Percentiles rank a stretch among this genome's conserved stretches.
Evolutionary conservation across 2,888 invertebrate species (phyloP).

Genomic region (Drosophila ezoana): DNA sequence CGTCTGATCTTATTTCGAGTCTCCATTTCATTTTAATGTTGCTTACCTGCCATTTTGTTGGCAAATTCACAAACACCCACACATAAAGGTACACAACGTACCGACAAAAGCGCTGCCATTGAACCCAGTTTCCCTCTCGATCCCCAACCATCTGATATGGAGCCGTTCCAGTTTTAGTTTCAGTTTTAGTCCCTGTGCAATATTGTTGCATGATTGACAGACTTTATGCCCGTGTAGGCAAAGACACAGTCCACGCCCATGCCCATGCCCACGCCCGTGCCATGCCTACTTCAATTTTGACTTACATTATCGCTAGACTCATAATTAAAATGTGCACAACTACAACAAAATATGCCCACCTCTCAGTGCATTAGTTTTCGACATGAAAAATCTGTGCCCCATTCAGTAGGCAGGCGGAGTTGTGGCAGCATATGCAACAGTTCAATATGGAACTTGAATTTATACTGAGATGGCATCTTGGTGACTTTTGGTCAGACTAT

Average conservation of each 20-base stretch:
- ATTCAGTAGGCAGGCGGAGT: background rate
- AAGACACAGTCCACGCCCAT: conserved; percentile 22
- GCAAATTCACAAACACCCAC: conserved; percentile 30
- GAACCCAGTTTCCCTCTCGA: conserved; percentile 14
- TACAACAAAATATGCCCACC: conserved; percentile 19
- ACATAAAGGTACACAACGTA: conserved; percentile 1
- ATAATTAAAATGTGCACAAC: conserved; percentile 65
- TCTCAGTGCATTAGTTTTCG: conserved; percentile 36
- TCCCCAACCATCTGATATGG: too few species aligned
- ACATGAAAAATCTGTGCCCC: conserved; percentile 25
- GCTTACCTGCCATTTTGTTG: conserved; percentile 54
- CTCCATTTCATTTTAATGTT: conserved; percentile 53
- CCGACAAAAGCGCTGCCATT: conserved; percentile 28
- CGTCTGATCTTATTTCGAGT: conserved; percentile 47
- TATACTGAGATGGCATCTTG: conserved; percentile 18
- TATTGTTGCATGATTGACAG: conserved; percentile 63
- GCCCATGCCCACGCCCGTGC: conserved; percentile 20
- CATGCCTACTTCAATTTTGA: conserved; percentile 7
- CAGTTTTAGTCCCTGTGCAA: conserved; percentile 39
- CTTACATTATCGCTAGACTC: conserved; percentile 45
- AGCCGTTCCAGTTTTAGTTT: conserved; percentile 23
- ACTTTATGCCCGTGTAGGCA: conserved; percentile 43
- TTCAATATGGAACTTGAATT: conserved; percentile 12
- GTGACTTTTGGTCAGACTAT: conserved; percentile 51
- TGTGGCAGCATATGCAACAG: conserved; percentile 25